Evolutionary conservation across 2,113 vertebrate genomes (phyloP).

Genomic region (Nibea coibor): DNA sequence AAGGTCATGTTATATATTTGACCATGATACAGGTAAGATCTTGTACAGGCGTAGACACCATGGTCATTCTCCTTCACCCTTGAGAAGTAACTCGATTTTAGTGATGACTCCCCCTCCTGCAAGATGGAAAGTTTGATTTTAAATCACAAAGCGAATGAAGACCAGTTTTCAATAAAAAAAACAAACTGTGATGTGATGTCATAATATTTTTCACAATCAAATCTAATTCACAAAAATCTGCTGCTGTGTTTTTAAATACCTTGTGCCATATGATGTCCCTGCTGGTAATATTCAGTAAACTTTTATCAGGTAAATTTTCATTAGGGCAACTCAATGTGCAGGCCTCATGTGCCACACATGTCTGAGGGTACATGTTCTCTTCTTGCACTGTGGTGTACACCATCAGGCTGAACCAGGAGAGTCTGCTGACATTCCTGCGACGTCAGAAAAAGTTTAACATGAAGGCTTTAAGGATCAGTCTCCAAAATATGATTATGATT

Average conservation of each 20-base stretch:
- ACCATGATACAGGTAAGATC: conserved; percentile 47
- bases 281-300: conserved; percentile 5
- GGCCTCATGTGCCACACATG: conserved; percentile 25
- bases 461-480: too few relatives aligned
- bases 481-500: too few relatives aligned
- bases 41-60: conserved; percentile 64
- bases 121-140: not conserved
- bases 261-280: conserved; percentile 48
- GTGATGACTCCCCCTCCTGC: not conserved
- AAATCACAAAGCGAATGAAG: not conserved
- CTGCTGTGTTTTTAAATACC: conserved; percentile 43
- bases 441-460: not conserved
- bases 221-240: not conserved
- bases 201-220: not conserved
- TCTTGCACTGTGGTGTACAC: conserved; percentile 30
- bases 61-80: conserved; percentile 13
- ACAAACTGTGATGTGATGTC: too few relatives aligned
- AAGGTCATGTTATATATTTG: conserved; percentile 58
- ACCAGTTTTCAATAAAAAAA: not conserved
- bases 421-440: conserved; percentile 37
- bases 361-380: fast-evolving
- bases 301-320: not conserved
- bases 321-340: conserved; percentile 22
- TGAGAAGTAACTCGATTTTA: fast-evolving
- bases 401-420: conserved; percentile 42